phyloP scores from a whole-genome alignment of 2,888 invertebrate species.

The Sinodicranocentrus sp. region DNA sequence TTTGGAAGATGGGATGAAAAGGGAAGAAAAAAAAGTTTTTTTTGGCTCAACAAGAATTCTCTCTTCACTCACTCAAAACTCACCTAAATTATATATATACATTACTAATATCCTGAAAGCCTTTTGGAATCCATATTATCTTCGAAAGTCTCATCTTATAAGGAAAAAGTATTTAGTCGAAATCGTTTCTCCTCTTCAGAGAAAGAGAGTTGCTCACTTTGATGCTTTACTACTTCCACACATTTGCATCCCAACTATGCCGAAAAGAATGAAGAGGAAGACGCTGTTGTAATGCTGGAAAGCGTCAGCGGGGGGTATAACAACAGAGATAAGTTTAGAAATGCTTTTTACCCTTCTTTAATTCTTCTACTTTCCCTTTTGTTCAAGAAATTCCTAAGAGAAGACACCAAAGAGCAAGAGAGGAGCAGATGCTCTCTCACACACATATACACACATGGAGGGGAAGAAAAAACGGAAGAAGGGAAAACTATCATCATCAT shows the following conservation, averaged over 20 bases:
- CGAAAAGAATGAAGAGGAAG: not conserved
- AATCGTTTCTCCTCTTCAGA: too few relatives aligned
- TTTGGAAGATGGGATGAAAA: conserved; percentile 1
- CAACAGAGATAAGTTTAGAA: conserved; percentile 13
- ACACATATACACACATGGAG: too few relatives aligned
- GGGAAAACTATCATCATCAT: too few relatives aligned
- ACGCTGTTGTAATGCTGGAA: not conserved
- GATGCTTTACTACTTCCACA: not conserved
- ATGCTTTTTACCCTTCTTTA: conserved; percentile 1
- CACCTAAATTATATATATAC: too few relatives aligned
- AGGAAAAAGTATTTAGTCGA: too few relatives aligned
- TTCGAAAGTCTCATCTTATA: too few relatives aligned
- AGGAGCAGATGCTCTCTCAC: not conserved
- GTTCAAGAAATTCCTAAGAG: not conserved
- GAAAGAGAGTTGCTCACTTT: not conserved
- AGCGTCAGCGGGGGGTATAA: conserved; percentile 8
- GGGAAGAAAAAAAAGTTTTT: not conserved
- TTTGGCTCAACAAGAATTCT: not conserved
- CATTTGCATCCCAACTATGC: not conserved
- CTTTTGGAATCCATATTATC: too few relatives aligned
- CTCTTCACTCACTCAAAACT: too few relatives aligned
- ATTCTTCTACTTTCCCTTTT: conserved; percentile 11
- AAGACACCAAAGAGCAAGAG: not conserved
- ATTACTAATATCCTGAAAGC: too few relatives aligned
- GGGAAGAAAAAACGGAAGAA: too few relatives aligned